Evolutionary conservation across 2,113 vertebrate species (phyloP).

Genomic region (Trematomus loennbergii): DNA sequence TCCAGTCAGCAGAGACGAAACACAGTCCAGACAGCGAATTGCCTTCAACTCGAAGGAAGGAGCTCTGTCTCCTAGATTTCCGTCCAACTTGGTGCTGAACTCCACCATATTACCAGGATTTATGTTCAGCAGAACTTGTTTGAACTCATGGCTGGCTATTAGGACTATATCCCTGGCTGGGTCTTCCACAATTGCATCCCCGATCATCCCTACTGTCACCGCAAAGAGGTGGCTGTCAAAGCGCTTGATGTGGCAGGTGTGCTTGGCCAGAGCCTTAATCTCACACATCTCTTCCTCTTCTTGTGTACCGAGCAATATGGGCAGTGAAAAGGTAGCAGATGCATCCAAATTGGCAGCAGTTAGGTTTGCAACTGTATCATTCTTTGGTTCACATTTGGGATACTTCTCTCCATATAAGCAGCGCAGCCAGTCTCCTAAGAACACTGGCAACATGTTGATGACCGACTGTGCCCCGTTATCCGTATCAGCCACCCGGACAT

Average conservation of each 20-base stretch:
- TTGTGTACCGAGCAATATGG: constrained; percentile 61
- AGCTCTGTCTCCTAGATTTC: constrained; percentile 91
- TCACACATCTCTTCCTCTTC: constrained; percentile 93
- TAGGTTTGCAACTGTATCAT: constrained; percentile 59
- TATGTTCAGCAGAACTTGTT: constrained; percentile 89
- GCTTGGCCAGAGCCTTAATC: constrained; percentile 89
- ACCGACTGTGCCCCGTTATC: constrained; percentile 96
- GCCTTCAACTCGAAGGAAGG: constrained; percentile 96
- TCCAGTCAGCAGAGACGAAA: constrained; percentile 83
- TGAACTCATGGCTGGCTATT: constrained; percentile 94
- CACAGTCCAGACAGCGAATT: constrained; percentile 93
- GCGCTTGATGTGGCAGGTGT: constrained; percentile 93
- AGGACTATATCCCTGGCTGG: constrained; percentile 91
- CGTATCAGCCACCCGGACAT: constrained; percentile 90
- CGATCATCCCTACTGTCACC: constrained; percentile 90
- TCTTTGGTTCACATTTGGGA: constrained; percentile 87
- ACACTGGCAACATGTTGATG: constrained; percentile 91
- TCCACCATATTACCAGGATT: constrained; percentile 91
- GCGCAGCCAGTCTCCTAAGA: constrained; percentile 93
- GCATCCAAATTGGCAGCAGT: constrained; percentile 29
- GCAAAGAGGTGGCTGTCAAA: constrained; percentile 95
- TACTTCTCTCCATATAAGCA: constrained; percentile 95
- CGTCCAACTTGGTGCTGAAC: constrained; percentile 95
- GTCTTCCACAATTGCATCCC: constrained; percentile 76
- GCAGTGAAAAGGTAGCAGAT: not conserved